Base-by-base conservation (phyloP, 1,140 invertebrate genomes). In the Macrostomum lignano region DNA sequence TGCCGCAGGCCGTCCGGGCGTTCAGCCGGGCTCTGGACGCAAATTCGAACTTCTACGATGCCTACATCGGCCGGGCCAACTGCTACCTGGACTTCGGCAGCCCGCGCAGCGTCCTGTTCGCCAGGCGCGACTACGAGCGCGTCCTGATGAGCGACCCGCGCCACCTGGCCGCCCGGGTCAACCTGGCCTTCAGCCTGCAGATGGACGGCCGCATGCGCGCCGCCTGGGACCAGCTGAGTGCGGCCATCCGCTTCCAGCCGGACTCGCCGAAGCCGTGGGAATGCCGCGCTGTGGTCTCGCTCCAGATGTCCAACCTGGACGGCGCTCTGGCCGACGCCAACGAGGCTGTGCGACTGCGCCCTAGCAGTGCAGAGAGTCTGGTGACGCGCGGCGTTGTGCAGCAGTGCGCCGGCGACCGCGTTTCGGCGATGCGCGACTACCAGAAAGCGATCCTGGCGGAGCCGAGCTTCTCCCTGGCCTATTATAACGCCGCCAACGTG, bases 401-500 rank as follows among this genome's bases (percentile, higher is more conserved):
- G 30, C 53, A 58, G 52, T 58, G 54, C 39, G 55, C 55, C 51
- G 41, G 47, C 21, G 53, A 55, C 31, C 32, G 42, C 15, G 44
- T 47, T 3, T 51, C 49, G 39, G 53, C 55, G 6, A 54, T 58
- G 53, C 40, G 43, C 21, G 55, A 58, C 33, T 58, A 56, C 31
- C 47, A 54, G 35, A 24, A 33, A 23, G 53, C 55, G 14, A 38
- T 56, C n/a, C 13, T 24, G n/a, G n/a, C n/a, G n/a, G n/a, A 58
- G 32, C 38, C 46, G 9, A 47, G 36, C 2, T 55, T 52, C 32
- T 38, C 50, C 3, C 40, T 58, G 24, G 52, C 55, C 11, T 55
- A 55, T 39, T 58, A 48, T 41, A 58, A 58, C 40, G 52, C 52
- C 29, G 55, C 44, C 6, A 58, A 55, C 40, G 42, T 56, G 6